phyloP scores from a whole-genome alignment of 1,140 invertebrate genomes.

The Drosophila arawakana region DNA sequence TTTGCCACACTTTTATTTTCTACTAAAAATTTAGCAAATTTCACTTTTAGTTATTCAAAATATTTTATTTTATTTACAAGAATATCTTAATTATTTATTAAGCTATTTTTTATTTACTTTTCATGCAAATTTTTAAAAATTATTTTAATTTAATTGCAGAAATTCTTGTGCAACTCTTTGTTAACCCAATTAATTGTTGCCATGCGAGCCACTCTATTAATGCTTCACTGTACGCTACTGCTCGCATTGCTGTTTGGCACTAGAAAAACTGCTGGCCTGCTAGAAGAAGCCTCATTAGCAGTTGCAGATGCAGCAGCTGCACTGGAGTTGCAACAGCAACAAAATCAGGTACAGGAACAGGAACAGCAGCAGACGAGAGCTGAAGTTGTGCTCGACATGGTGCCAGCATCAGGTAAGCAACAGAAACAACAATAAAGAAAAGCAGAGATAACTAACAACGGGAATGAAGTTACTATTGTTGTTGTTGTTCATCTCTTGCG shows the following conservation, averaged over 20 bases:
- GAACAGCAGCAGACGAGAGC: not conserved
- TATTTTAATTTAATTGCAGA: not conserved
- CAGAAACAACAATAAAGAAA: not conserved
- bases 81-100: no score
- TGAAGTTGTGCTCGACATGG: constrained; percentile 5
- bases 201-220: not conserved
- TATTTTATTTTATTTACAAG: no score
- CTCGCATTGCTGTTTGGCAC: constrained; percentile 11
- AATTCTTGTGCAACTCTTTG: not conserved
- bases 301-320: constrained; percentile 15
- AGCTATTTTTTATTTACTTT: no score
- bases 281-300: constrained; percentile 65
- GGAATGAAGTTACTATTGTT: constrained; percentile 37
- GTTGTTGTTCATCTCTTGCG: not conserved
- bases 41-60: no score
- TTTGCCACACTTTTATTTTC: no score
- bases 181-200: not conserved
- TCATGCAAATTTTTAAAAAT: not conserved
- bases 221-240: constrained; percentile 13
- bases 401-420: constrained; percentile 23
- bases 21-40: no score
- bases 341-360: not conserved
- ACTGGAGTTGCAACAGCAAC: constrained; percentile 11
- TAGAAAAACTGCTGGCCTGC: constrained; percentile 2
- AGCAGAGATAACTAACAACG: constrained; percentile 22